A percentile compares a stretch with the other conserved stretches of the same genome.
phyloP scores from a whole-genome alignment of 2,797 vertebrate genomes.

The Chromis chromis region DNA sequence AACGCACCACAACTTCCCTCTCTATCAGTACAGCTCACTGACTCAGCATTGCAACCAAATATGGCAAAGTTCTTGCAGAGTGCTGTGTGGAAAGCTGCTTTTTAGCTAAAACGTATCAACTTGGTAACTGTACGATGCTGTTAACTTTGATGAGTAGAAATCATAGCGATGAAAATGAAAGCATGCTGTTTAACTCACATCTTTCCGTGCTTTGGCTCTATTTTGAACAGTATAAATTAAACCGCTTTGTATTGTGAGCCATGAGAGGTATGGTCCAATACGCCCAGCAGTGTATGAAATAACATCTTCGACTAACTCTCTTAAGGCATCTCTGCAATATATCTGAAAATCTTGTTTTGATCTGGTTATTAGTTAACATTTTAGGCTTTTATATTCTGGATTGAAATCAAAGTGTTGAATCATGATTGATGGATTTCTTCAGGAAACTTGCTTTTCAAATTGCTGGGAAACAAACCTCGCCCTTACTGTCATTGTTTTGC shows the following conservation, averaged over 20 bases:
- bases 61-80: conserved; percentile 12
- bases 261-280: not conserved
- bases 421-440: not conserved
- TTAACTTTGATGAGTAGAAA: not conserved
- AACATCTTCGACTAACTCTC: not conserved
- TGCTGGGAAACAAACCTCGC: conserved; percentile 17
- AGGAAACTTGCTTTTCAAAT: conserved; percentile 4
- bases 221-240: conserved; percentile 4
- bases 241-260: conserved; percentile 7
- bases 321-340: not conserved
- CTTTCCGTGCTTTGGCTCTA: not conserved
- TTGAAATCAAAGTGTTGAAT: conserved; percentile 3
- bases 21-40: not conserved
- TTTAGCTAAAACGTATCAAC: not conserved
- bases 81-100: not conserved
- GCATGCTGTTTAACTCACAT: not conserved
- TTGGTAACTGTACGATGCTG: not conserved
- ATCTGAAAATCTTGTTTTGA: not conserved
- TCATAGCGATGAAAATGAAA: not conserved
- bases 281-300: not conserved
- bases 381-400: not conserved
- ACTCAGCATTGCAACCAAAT: conserved; percentile 16
- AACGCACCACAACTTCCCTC: not conserved
- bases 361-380: not conserved
- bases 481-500: conserved; percentile 8